These are phyloP conservation scores for Ophion slaviceki DNA, from an alignment of 2,888 invertebrate species.

Conservation along the genomic window DNA sequence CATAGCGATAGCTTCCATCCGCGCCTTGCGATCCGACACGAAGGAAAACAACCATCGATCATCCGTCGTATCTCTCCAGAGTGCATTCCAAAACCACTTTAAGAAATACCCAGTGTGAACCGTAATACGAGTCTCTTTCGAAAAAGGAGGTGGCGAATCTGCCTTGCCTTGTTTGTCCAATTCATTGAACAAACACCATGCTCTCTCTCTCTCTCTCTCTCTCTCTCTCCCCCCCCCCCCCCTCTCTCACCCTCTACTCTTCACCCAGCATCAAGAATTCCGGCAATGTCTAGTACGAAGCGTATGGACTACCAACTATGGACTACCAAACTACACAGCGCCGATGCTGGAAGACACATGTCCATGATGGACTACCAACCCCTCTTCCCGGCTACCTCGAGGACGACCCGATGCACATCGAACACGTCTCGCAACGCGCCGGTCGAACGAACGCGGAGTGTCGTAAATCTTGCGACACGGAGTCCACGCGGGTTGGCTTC, in stretches of 20 bases:
- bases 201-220: not conserved
- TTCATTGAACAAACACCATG: constrained; percentile 69
- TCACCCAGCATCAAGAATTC: constrained; percentile 22
- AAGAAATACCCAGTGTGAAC: constrained; percentile 36
- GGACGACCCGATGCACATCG: not conserved
- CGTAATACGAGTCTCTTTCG: constrained; percentile 46
- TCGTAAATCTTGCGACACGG: constrained; percentile 74
- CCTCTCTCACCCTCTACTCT: constrained; percentile 20
- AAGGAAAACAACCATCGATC: constrained; percentile 62
- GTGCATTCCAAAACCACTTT: constrained; percentile 59
- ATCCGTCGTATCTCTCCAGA: constrained; percentile 53
- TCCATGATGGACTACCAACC: constrained; percentile 27
- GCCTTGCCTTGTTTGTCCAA: constrained; percentile 68
- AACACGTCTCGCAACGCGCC: constrained; percentile 45
- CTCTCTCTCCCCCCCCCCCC: constrained; percentile 24
- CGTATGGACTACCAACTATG: not conserved
- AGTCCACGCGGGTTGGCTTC: constrained; percentile 9
- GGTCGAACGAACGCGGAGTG: constrained; percentile 20
- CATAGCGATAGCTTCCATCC: not conserved
- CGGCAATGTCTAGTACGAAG: constrained; percentile 13
- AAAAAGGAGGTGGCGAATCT: constrained; percentile 9
- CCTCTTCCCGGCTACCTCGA: not conserved
- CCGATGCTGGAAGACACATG: constrained; percentile 72
- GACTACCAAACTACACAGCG: constrained; percentile 17
- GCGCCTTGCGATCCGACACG: not conserved